Conservation (phyloP, 2,888 invertebrate species). For the Amiota communis region DNA sequence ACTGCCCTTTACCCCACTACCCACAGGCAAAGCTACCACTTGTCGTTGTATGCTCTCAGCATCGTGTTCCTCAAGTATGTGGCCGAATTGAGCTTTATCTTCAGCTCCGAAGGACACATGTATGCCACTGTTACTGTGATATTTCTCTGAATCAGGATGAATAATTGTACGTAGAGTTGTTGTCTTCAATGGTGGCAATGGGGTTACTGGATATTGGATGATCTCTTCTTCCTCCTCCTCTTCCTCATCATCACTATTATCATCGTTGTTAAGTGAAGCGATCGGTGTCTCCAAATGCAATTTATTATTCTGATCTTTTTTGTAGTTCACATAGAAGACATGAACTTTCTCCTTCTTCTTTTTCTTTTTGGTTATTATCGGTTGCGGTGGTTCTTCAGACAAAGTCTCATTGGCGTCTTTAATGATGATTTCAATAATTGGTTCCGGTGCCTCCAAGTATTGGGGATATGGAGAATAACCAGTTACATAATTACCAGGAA, state of each 20-base stretch:
- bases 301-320: conserved; percentile 85
- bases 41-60: conserved; percentile 81
- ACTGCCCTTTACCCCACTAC: conserved; percentile 30
- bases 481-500: conserved; percentile 51
- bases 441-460: conserved; percentile 86
- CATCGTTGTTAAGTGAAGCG: conserved; percentile 82
- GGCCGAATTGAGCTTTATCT: conserved; percentile 72
- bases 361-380: conserved; percentile 73
- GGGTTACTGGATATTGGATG: conserved; percentile 74
- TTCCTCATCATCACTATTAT: conserved; percentile 75
- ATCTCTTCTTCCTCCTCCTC: conserved; percentile 75
- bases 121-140: conserved; percentile 86
- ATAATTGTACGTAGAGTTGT: conserved; percentile 89
- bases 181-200: conserved; percentile 77
- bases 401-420: conserved; percentile 90
- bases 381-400: conserved; percentile 77
- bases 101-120: conserved; percentile 87
- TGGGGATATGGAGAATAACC: conserved; percentile 73
- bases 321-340: conserved; percentile 92
- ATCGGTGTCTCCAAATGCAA: conserved; percentile 87
- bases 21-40: conserved; percentile 75
- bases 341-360: conserved; percentile 88
- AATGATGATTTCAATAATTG: conserved; percentile 93
- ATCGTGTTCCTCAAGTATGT: conserved; percentile 74
- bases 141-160: conserved; percentile 88